These are phyloP conservation scores for Columbina picui DNA, from an alignment of 2,113 vertebrate species.

Conservation along the genomic window DNA sequence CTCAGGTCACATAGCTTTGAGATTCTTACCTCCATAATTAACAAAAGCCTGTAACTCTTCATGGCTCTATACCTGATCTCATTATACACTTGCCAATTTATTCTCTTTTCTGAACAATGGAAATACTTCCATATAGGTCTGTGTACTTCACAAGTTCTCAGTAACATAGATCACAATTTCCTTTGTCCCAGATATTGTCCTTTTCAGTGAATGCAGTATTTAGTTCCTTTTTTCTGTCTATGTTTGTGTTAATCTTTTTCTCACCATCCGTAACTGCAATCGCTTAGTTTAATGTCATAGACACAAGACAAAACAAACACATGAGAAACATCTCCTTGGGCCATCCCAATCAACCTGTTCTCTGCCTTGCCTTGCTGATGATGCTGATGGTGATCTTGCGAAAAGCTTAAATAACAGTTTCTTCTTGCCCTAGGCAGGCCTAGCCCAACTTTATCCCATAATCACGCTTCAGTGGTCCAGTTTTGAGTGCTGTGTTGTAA, in stretches of 20 bases:
- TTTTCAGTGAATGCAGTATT: neutral
- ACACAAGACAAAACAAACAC: neutral
- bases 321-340: neutral
- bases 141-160: neutral
- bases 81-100: neutral
- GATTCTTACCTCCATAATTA: neutral
- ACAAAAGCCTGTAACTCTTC: neutral
- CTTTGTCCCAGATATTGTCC: neutral
- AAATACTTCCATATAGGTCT: neutral
- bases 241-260: neutral
- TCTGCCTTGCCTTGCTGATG: neutral
- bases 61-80: neutral
- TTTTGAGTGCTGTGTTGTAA: neutral
- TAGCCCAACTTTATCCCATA: neutral
- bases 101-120: neutral
- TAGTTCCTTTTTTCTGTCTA: neutral
- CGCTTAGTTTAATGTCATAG: neutral
- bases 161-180: neutral
- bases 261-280: neutral
- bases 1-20: neutral
- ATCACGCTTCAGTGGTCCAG: neutral
- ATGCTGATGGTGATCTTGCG: neutral
- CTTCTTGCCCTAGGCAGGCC: neutral
- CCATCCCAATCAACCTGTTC: neutral
- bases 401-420: neutral